Conservation (phyloP, 1,140 invertebrate species). For the Zaprionus taronus region DNA sequence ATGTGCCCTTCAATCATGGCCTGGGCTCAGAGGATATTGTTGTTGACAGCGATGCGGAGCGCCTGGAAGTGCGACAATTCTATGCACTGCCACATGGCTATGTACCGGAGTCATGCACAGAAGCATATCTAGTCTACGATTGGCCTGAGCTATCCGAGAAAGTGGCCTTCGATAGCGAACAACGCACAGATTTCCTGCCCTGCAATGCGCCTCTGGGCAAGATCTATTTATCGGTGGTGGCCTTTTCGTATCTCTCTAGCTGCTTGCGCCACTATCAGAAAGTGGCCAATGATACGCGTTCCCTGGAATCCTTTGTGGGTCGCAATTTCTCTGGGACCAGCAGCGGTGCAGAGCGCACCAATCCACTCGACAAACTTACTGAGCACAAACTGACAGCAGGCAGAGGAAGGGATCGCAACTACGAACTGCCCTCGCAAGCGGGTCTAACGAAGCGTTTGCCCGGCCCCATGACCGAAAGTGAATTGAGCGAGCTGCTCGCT, state of each 20-base stretch:
- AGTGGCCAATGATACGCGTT: conserved; percentile 84
- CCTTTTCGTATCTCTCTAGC: conserved; percentile 88
- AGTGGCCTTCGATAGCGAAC: conserved; percentile 94
- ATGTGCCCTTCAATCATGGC: conserved; percentile 69
- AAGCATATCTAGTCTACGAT: conserved; percentile 92
- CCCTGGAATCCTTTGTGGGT: conserved; percentile 87
- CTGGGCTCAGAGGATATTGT: conserved; percentile 60
- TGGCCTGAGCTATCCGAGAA: conserved; percentile 95
- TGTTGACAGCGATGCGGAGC: conserved; percentile 49
- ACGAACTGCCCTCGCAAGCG: conserved; percentile 53
- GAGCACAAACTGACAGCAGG: conserved; percentile 51
- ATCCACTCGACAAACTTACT: conserved; percentile 68
- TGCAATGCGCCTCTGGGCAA: conserved; percentile 93
- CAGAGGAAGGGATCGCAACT: conserved; percentile 31
- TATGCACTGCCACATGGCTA: conserved; percentile 94
- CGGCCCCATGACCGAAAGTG: conserved; percentile 90
- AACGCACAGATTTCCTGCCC: conserved; percentile 95
- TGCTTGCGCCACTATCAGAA: conserved; percentile 87
- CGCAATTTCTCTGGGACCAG: conserved; percentile 83
- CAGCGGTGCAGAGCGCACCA: conserved; percentile 51
- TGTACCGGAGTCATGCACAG: conserved; percentile 91
- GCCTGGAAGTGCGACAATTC: conserved; percentile 57
- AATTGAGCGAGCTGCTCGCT: conserved; percentile 91
- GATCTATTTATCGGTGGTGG: conserved; percentile 87
- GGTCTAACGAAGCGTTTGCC: conserved; percentile 80